Base-by-base conservation (phyloP, 2,113 vertebrate species). In the Corapipo altera region DNA sequence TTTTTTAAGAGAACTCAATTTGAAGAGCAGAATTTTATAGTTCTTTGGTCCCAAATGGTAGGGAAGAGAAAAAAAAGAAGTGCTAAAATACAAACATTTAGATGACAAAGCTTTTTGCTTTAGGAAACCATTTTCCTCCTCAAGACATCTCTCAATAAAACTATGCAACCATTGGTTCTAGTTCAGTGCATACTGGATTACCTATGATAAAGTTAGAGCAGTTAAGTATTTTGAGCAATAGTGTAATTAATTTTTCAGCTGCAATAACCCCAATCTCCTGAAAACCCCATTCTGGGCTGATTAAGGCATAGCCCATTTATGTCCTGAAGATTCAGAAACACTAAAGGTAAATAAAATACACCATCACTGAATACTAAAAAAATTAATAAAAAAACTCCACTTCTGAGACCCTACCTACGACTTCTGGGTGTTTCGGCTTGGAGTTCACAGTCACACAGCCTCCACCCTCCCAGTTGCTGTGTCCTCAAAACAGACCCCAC, bases 381-480 rank as follows among this genome's bases (percentile, higher is more conserved):
- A 46, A 22, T 2, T 22, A 35, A 5, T 24, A 13, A 20, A 64
- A 43, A 8, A 5, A 28, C 15, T 3, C 26, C 28, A 73, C 23
- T 76, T 87, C 37, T 30, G n/a, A 66, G 22, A 20, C 26, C 58
- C n/a, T 37, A 13, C 52, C 16, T 58, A 8, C 33, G 24, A 61
- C 8, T 49, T 85, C n/a, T 43, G 39, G 72, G 37, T 20, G 15
- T 23, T 51, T 70, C 23, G 16, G 24, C 81, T 78, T 76, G 62
- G 78, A 78, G 48, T 12, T 91, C 44, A 86, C 6, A 82, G 57
- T 16, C 46, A 61, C 43, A 65, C 10, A 58, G 28, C 9, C 55
- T 46, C 54, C 28, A 51, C 2, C 21, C 32, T 22, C 12, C 15
- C 4, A 21, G 3, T 41, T 2, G 1, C 20, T 30, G 57, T 3